Evolutionary conservation across 2,113 vertebrate species (phyloP).

Genomic region (Tyrannus savana): DNA sequence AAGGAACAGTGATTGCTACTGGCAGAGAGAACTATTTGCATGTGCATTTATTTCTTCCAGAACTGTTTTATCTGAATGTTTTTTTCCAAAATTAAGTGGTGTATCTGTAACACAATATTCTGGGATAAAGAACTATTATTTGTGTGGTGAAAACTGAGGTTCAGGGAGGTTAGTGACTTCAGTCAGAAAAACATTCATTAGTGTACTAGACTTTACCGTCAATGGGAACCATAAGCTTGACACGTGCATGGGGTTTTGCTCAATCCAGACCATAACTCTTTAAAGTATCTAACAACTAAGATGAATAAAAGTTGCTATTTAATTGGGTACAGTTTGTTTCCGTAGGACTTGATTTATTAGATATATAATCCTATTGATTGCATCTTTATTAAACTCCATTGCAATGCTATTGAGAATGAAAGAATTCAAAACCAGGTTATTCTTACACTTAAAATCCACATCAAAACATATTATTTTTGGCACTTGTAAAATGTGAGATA

Average conservation of each 20-base stretch:
- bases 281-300: not conserved
- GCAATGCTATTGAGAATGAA: conserved; percentile 4
- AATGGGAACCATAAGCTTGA: not conserved
- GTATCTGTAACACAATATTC: not conserved
- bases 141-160: not conserved
- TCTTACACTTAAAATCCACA: conserved; percentile 6
- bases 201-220: not conserved
- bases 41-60: not conserved
- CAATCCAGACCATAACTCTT: not conserved
- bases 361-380: conserved; percentile 12
- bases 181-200: conserved; percentile 4
- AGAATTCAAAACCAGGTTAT: not conserved
- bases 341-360: conserved; percentile 28
- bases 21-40: not conserved
- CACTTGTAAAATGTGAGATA: not conserved
- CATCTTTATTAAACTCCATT: conserved; percentile 14
- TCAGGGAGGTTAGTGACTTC: not conserved
- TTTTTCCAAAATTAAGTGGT: not conserved
- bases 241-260: not conserved
- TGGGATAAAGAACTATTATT: not conserved
- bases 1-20: not conserved
- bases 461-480: not conserved
- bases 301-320: conserved; percentile 33
- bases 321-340: conserved; percentile 18
- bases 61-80: not conserved